Conservation (phyloP, 2,113 vertebrate genomes). For the Mystacornis crossleyi region DNA sequence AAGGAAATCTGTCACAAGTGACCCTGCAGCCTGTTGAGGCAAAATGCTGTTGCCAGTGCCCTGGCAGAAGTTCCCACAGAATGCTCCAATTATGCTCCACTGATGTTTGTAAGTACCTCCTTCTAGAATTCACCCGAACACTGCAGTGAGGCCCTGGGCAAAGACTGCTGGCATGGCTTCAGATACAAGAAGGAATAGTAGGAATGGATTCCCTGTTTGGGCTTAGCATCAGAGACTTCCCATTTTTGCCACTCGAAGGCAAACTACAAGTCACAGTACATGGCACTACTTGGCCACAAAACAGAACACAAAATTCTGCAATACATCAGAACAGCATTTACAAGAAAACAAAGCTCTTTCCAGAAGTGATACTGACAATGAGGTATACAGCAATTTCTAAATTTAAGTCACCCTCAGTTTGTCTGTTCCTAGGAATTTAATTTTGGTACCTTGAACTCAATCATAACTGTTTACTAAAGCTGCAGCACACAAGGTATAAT, state of each 20-base stretch:
- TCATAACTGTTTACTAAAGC: background rate
- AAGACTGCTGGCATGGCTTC: background rate
- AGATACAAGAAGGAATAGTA: background rate
- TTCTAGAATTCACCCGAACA: background rate
- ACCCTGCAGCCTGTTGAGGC: background rate
- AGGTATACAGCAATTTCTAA: background rate
- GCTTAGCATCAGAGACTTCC: background rate
- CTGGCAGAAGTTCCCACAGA: background rate
- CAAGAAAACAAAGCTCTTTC: background rate
- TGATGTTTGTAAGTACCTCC: background rate
- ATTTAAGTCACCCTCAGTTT: background rate
- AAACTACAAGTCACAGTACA: background rate
- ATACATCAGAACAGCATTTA: background rate
- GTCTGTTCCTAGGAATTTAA: background rate
- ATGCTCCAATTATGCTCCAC: background rate
- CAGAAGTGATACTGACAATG: background rate
- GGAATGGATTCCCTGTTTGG: background rate
- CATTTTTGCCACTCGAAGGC: background rate
- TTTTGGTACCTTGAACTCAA: background rate
- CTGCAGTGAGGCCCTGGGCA: background rate
- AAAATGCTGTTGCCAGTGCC: background rate
- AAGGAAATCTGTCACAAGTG: background rate
- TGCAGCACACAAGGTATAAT: background rate
- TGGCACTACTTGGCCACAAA: background rate
- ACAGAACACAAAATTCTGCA: background rate